Percentiles rank a stretch among this genome's conserved stretches.
Conservation (phyloP, 2,888 invertebrate genomes). For the Leptinotarsa haldemani region DNA sequence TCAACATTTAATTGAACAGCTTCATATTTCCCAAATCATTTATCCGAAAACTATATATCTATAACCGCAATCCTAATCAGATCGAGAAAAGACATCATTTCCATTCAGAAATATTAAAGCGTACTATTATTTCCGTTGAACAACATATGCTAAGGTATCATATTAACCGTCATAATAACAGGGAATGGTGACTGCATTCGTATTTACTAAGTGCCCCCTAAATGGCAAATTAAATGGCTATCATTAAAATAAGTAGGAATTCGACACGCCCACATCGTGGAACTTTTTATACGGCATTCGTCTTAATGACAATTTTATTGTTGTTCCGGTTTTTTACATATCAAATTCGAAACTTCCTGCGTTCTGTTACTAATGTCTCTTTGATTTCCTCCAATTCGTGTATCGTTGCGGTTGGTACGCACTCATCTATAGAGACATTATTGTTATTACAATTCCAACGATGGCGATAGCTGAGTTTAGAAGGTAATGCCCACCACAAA, state of each 20-base stretch:
- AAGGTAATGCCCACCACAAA: background rate
- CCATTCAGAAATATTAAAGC: constrained; percentile 22
- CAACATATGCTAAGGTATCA: constrained; percentile 22
- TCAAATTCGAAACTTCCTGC: constrained; percentile 31
- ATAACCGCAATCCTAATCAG: constrained; percentile 13
- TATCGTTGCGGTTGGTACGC: constrained; percentile 24
- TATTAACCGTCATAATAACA: constrained; percentile 31
- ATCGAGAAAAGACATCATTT: constrained; percentile 11
- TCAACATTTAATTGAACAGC: background rate
- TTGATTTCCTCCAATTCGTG: constrained; percentile 30
- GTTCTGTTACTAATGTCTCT: constrained; percentile 30
- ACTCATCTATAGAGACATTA: constrained; percentile 27
- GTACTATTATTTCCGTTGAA: constrained; percentile 4
- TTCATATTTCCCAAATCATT: background rate
- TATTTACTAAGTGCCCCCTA: constrained; percentile 40
- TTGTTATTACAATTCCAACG: constrained; percentile 17
- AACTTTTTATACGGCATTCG: constrained; percentile 21
- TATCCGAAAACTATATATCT: constrained; percentile 3
- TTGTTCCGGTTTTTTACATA: constrained; percentile 28
- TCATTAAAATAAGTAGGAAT: constrained; percentile 37
- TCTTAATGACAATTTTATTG: constrained; percentile 39
- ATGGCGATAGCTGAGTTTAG: background rate
- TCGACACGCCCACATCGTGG: constrained; percentile 29
- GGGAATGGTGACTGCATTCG: constrained; percentile 29
- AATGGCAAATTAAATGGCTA: constrained; percentile 44